phyloP scores from a whole-genome alignment of 2,113 vertebrate species.

The Pavo muticus region DNA sequence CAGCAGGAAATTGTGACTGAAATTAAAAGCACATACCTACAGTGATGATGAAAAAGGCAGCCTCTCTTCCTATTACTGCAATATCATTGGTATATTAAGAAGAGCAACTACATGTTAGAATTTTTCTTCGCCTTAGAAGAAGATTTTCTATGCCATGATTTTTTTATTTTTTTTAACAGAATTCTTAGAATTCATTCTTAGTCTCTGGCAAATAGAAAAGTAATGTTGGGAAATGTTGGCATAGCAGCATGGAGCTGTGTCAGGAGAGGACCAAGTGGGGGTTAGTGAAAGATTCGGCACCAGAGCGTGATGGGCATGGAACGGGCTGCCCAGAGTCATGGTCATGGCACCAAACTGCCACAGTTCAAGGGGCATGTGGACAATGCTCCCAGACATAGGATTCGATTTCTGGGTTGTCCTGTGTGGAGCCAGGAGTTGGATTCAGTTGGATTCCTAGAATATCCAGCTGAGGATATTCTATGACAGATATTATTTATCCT shows the following conservation, averaged over 20 bases:
- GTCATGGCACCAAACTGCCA: background rate
- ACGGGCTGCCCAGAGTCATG: background rate
- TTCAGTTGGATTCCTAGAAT: background rate
- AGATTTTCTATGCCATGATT: background rate
- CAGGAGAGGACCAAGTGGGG: background rate
- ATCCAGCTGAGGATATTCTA: background rate
- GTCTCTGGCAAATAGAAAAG: background rate
- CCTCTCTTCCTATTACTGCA: background rate
- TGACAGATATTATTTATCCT: background rate
- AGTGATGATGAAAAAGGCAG: slow-evolving; percentile 15
- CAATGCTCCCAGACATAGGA: background rate
- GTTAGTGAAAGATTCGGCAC: background rate
- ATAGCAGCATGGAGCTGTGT: background rate
- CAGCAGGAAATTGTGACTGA: slow-evolving; percentile 61
- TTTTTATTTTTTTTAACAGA: background rate
- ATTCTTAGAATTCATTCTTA: background rate
- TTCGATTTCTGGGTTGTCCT: background rate
- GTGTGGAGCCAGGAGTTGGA: background rate
- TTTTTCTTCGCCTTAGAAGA: background rate
- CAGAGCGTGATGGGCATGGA: background rate
- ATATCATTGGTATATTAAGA: background rate
- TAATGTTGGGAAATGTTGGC: background rate
- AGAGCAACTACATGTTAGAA: background rate
- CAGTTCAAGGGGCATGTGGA: background rate
- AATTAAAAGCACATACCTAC: slow-evolving; percentile 60